Base-by-base conservation (phyloP, 2,113 vertebrate species). In the Albula goreensis region DNA sequence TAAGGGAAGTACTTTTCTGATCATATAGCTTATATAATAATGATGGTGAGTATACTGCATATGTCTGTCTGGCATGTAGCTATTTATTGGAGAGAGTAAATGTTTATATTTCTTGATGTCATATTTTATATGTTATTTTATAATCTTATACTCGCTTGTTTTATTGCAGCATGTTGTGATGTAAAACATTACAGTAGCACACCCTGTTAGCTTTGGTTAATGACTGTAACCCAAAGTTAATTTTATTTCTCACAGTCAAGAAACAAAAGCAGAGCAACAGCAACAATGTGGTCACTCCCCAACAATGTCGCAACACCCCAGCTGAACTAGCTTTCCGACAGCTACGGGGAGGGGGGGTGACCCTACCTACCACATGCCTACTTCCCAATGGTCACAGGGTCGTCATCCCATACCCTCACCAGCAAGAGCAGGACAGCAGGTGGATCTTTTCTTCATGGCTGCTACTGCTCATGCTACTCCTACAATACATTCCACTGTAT, bases 181-280 rank as follows among this genome's bases (percentile, higher is more conserved):
- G 60, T 25, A 74, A 74, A 74, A 74, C 9, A 74, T 25, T n/a
- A 31, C n/a, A 10, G 1, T 74, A 10, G 9, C 70, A 13, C 10
- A 10, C 31, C n/a, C 57, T 48, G 48, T 11, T 41, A 2, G 77
- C 17, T 80, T 3, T 50, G 11, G 10, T 51, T 48, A 50, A n/a
- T 19, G 8, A 19, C 53, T 60, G 53, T 84, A 48, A 84, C 13
- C 10, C 85, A 81, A 82, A 80, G 41, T 57, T 60, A 91, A 91
- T 88, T 92, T 88, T 83, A 84, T 92, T 93, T 19, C 63, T 56
- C 50, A 89, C 89, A 96, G 95, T 89, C 90, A 96, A 93, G 89
- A 96, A 92, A 90, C 82, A 85, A 78, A 96, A 94, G 89, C 94
- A 90, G 9, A 92, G 90, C 82, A 85, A 79, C 96, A 94, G 89